These are phyloP conservation scores for Lysiphlebus fabarum DNA, from an alignment of 1,140 invertebrate species.

Conservation along the genomic window DNA sequence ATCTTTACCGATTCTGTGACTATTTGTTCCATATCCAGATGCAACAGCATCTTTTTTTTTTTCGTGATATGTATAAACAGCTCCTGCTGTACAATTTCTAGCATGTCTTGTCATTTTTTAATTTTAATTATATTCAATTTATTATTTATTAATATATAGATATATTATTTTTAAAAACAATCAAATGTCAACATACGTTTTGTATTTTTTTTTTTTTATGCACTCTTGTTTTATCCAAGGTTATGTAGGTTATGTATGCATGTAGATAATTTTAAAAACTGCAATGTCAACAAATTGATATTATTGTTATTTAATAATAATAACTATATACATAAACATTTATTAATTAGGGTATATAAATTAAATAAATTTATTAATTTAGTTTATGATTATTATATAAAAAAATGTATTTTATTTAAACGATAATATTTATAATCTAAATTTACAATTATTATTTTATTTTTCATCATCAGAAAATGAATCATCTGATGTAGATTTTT, in stretches of 20 bases:
- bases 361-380: constrained; percentile 2
- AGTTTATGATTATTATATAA: background rate
- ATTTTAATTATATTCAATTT: constrained; percentile 13
- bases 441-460: too few relatives aligned
- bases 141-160: background rate
- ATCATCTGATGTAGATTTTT: constrained; percentile 30
- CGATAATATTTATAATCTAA: background rate
- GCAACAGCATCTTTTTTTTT: constrained; percentile 92
- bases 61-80: constrained; percentile 98
- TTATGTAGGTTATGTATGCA: too few relatives aligned
- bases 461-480: too few relatives aligned
- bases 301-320: too few relatives aligned
- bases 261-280: too few relatives aligned
- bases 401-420: constrained; percentile 6
- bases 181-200: too few relatives aligned
- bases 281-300: too few relatives aligned
- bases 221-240: too few relatives aligned
- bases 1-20: constrained; percentile 87
- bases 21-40: constrained; percentile 87
- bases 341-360: too few relatives aligned
- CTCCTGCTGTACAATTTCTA: constrained; percentile 95
- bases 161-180: too few relatives aligned
- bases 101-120: constrained; percentile 87
- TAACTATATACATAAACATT: too few relatives aligned
- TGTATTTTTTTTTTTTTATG: too few relatives aligned